A percentile compares a stretch with the other conserved stretches of the same genome.
Evolutionary conservation across 2,888 invertebrate genomes (phyloP).

Genomic region (Acanthopleura granulata): DNA sequence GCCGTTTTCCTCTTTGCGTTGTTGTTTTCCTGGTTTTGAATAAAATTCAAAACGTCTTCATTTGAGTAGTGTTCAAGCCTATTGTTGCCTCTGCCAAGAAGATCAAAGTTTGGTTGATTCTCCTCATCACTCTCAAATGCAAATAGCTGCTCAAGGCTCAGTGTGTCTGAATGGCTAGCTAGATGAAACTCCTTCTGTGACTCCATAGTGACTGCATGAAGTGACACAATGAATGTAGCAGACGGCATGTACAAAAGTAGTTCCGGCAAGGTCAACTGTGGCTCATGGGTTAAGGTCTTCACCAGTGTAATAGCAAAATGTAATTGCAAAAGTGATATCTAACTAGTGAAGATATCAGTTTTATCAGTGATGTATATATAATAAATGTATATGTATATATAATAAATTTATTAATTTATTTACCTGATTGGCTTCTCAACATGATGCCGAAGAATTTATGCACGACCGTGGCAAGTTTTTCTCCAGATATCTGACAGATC

Average conservation of each 20-base stretch:
- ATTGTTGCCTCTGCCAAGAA: not conserved
- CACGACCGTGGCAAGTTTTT: too few relatives aligned
- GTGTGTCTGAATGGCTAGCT: not conserved
- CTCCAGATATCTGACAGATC: too few relatives aligned
- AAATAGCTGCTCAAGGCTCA: too few relatives aligned
- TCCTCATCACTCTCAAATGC: not conserved
- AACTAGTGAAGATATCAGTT: not conserved
- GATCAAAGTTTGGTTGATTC: not conserved
- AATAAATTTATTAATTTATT: too few relatives aligned
- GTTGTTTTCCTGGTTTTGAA: not conserved
- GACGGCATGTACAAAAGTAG: not conserved
- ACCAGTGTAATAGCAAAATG: not conserved
- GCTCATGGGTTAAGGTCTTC: not conserved
- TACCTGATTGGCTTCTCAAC: too few relatives aligned
- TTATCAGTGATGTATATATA: conserved; percentile 4
- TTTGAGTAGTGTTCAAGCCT: not conserved
- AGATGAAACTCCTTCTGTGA: not conserved
- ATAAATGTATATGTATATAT: not conserved
- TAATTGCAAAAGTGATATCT: conserved; percentile 1
- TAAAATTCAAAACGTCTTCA: not conserved
- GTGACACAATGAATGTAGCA: too few relatives aligned
- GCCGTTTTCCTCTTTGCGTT: not conserved
- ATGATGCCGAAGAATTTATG: too few relatives aligned
- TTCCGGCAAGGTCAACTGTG: not conserved
- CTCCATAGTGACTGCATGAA: too few relatives aligned